Percentiles rank a stretch among this genome's conserved stretches.
Evolutionary conservation across 2,113 vertebrate genomes (phyloP).

Genomic region (Erythrolamprus reginae): DNA sequence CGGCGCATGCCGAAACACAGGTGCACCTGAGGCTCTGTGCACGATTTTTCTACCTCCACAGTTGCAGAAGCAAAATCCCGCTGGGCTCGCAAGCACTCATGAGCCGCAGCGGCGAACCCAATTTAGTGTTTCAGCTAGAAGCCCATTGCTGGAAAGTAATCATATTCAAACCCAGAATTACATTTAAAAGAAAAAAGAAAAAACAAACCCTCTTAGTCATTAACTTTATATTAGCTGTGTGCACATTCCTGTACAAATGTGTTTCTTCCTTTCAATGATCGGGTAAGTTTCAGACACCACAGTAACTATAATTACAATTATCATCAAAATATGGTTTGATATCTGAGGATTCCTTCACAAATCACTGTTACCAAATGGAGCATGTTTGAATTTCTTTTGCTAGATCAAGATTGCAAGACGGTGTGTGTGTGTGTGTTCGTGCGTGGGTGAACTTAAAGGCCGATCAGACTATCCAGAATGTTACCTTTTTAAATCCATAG

Average conservation of each 20-base stretch:
- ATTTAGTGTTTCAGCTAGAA: no score
- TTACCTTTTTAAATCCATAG: background rate
- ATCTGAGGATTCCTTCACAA: background rate
- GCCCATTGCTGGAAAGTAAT: no score
- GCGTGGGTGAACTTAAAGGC: background rate
- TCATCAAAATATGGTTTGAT: background rate
- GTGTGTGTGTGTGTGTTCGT: background rate
- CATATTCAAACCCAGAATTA: background rate
- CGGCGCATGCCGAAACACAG: no score
- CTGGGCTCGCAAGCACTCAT: no score
- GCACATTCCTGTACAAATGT: background rate
- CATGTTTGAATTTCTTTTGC: background rate
- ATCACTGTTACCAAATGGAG: background rate
- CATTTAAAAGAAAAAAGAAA: background rate
- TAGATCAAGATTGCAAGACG: background rate
- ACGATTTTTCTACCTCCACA: no score
- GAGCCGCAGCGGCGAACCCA: no score
- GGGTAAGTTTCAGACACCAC: background rate
- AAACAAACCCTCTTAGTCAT: background rate
- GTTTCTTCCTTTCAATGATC: background rate
- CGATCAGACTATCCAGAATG: background rate
- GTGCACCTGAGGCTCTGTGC: no score
- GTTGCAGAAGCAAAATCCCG: no score
- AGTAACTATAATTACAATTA: background rate
- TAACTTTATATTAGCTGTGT: background rate